A percentile compares a stretch with the other conserved stretches of the same genome.
Conservation (phyloP, 1,140 invertebrate species). For the Zophobas morio region DNA sequence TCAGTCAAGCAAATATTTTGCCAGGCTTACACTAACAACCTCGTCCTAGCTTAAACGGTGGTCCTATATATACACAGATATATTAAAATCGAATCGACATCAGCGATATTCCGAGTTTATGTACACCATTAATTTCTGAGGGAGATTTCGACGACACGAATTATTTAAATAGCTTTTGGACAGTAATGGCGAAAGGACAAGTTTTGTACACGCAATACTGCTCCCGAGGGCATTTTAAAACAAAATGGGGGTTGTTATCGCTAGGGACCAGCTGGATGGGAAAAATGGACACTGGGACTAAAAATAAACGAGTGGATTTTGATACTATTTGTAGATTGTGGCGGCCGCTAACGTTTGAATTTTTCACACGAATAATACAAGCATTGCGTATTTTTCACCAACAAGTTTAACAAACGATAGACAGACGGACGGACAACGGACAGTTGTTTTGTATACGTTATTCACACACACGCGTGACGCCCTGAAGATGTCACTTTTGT, state of each 20-base stretch:
- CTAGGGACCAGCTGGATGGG: too few species aligned
- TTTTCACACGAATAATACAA: too few species aligned
- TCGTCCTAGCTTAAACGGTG: slow-evolving; percentile 37
- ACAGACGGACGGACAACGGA: too few species aligned
- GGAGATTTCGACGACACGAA: not conserved
- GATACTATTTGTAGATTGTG: too few species aligned
- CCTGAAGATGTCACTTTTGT: too few species aligned
- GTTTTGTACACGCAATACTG: not conserved
- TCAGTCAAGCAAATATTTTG: slow-evolving; percentile 46
- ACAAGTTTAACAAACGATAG: too few species aligned
- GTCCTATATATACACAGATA: slow-evolving; percentile 42
- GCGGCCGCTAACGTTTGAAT: too few species aligned
- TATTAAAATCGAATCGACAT: slow-evolving; percentile 42
- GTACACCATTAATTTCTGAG: not conserved
- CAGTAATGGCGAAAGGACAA: not conserved
- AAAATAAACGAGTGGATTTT: too few species aligned
- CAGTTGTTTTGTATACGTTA: too few species aligned
- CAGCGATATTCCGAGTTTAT: slow-evolving; percentile 29
- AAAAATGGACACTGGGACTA: too few species aligned
- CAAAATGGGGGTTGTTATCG: slow-evolving; percentile 26
- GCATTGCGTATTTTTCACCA: too few species aligned
- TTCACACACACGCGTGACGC: too few species aligned
- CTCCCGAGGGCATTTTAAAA: slow-evolving; percentile 32
- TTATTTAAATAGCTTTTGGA: slow-evolving; percentile 14
- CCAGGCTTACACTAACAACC: slow-evolving; percentile 45